Evolutionary conservation across 1,140 invertebrate species (phyloP).

Genomic region (Lordiphosa stackelbergi): DNA sequence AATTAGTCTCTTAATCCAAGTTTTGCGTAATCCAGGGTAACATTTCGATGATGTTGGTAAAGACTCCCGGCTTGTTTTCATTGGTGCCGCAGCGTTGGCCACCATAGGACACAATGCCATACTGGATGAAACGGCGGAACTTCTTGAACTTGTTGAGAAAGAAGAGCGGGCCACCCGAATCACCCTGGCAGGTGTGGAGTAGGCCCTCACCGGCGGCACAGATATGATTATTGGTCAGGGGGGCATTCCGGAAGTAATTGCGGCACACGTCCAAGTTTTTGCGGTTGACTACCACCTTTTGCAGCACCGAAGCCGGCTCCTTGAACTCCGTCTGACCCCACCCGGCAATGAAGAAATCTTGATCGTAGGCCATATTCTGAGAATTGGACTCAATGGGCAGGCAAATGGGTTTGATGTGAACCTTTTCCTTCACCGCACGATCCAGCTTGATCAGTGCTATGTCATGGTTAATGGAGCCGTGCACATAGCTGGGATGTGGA

Average conservation of each 20-base stretch:
- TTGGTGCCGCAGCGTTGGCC: constrained; percentile 40
- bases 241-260: constrained; percentile 31
- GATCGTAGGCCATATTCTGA: constrained; percentile 29
- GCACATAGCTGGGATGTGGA: constrained; percentile 81
- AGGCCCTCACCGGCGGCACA: constrained; percentile 82
- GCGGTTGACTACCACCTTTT: constrained; percentile 39
- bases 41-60: constrained; percentile 64
- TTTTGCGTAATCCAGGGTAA: constrained; percentile 73
- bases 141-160: constrained; percentile 35
- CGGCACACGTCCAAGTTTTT: constrained; percentile 38
- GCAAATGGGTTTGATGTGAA: constrained; percentile 63
- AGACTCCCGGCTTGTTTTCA: constrained; percentile 57
- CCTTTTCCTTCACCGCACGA: constrained; percentile 32
- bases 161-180: constrained; percentile 86
- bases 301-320: constrained; percentile 18
- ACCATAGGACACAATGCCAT: constrained; percentile 61
- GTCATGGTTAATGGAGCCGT: constrained; percentile 80
- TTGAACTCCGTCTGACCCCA: constrained; percentile 57
- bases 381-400: constrained; percentile 47
- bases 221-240: constrained; percentile 78
- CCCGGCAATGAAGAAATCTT: constrained; percentile 59
- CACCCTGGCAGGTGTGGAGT: constrained; percentile 84
- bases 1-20: constrained; percentile 38
- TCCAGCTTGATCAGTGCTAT: constrained; percentile 80
- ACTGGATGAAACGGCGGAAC: constrained; percentile 51